phyloP scores from a whole-genome alignment of 2,113 vertebrate species.

The Bubo blakistoni region DNA sequence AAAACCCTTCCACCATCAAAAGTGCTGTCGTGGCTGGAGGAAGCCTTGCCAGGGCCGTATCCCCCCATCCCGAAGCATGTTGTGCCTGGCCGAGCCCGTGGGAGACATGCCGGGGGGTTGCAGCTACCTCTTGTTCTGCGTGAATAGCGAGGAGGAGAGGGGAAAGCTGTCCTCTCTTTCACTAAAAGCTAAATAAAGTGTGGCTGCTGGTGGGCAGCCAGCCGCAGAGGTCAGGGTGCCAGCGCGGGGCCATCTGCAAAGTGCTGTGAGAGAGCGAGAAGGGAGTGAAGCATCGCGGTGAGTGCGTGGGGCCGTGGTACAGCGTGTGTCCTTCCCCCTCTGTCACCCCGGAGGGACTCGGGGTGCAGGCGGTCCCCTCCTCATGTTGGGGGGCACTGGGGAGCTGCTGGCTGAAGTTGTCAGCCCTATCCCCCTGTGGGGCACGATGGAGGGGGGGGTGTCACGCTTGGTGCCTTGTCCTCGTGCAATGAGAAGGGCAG shows the following conservation, averaged over 20 bases:
- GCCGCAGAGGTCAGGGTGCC: not conserved
- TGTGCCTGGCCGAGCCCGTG: not conserved
- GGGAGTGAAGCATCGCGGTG: not conserved
- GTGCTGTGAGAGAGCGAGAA: not conserved
- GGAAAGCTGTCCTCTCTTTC: not conserved
- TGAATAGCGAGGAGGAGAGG: not conserved
- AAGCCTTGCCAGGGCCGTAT: not conserved
- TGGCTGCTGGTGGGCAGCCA: not conserved
- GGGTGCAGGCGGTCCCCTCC: not conserved
- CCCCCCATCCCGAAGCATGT: not conserved
- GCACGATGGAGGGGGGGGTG: no score
- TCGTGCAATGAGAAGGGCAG: not conserved
- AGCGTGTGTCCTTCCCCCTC: rapidly evolving
- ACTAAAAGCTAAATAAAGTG: not conserved
- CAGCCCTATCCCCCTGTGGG: no score
- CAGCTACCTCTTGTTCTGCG: not conserved
- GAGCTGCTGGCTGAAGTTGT: not conserved
- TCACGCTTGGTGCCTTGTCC: not conserved
- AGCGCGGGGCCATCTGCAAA: not conserved
- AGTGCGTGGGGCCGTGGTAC: rapidly evolving
- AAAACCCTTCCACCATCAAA: not conserved
- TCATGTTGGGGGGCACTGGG: rapidly evolving
- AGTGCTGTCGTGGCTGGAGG: not conserved
- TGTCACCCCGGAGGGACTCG: not conserved
- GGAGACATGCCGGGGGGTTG: not conserved